Evolutionary conservation across 2,797 vertebrate genomes (phyloP).

Genomic region (Enteromius trimaculatus): DNA sequence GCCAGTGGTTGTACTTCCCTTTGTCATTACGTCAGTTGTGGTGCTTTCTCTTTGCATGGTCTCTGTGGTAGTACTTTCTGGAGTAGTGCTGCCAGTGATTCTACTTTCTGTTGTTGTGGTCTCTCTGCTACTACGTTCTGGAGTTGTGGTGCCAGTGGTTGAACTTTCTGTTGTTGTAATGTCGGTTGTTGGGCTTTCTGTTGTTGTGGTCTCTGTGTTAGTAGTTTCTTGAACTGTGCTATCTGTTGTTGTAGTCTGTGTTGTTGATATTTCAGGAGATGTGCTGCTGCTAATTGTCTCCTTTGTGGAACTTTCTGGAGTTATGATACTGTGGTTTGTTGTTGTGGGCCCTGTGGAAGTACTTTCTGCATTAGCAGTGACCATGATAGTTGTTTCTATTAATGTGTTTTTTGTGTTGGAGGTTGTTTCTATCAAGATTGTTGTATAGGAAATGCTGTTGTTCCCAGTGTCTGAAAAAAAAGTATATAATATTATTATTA

Average conservation of each 20-base stretch:
- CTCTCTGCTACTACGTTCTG: background rate
- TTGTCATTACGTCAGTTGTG: background rate
- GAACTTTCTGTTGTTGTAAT: background rate
- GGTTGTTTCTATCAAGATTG: background rate
- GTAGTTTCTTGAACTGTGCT: background rate
- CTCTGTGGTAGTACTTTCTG: background rate
- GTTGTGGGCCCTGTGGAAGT: background rate
- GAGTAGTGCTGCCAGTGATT: background rate
- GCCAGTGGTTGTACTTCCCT: background rate
- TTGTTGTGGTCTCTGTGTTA: too few species aligned
- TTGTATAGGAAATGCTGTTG: background rate
- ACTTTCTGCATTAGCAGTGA: background rate
- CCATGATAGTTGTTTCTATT: background rate
- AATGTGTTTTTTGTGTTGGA: background rate
- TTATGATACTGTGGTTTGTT: background rate
- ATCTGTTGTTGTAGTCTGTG: background rate
- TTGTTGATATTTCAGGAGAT: background rate
- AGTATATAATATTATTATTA: background rate
- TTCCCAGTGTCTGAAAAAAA: background rate
- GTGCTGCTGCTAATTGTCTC: background rate
- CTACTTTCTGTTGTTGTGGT: background rate
- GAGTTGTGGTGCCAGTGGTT: fast-evolving
- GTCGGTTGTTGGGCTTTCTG: background rate
- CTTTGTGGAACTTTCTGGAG: background rate
- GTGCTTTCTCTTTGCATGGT: background rate